Conservation (phyloP, 2,113 vertebrate genomes). For the Tympanuchus pallidicinctus region DNA sequence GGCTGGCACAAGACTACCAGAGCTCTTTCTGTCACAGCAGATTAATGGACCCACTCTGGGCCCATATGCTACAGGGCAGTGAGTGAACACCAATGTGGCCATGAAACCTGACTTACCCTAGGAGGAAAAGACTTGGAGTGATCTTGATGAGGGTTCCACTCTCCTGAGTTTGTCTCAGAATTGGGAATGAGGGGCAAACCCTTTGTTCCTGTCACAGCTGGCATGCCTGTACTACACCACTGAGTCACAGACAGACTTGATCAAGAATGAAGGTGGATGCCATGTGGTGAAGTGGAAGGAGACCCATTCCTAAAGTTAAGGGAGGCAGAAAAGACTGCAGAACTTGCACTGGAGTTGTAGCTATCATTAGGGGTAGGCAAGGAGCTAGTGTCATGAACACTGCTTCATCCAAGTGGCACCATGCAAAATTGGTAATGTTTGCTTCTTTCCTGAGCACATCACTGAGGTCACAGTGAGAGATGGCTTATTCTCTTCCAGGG, state of each 20-base stretch:
- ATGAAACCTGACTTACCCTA: neutral
- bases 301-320: neutral
- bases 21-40: neutral
- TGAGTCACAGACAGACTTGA: neutral
- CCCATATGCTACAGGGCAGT: neutral
- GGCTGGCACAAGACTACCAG: neutral
- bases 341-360: fast-evolving
- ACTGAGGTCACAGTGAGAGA: neutral
- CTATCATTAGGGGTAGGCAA: neutral
- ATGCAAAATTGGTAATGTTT: neutral
- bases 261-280: neutral
- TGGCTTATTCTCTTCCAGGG: neutral
- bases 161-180: neutral
- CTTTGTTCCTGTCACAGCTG: neutral
- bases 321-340: neutral
- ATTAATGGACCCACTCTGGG: neutral
- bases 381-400: neutral
- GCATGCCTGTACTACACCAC: neutral
- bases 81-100: neutral
- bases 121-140: neutral
- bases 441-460: neutral
- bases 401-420: neutral
- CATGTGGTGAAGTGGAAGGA: neutral
- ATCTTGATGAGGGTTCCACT: neutral
- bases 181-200: neutral